phyloP scores from a whole-genome alignment of 2,797 vertebrate genomes.

The Intellagama lesueurii region DNA sequence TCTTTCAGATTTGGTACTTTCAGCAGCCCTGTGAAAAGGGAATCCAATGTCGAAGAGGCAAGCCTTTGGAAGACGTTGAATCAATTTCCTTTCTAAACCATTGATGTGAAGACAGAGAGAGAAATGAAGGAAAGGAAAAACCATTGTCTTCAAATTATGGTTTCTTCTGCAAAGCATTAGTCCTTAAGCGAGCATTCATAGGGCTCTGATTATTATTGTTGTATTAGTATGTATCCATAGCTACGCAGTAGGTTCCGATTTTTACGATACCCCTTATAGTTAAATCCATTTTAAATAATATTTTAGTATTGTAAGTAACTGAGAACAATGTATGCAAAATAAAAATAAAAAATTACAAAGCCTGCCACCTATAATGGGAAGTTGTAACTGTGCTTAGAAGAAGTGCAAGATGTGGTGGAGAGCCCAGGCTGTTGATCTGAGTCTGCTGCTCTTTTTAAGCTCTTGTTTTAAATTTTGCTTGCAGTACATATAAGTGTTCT shows the following conservation, averaged over 20 bases:
- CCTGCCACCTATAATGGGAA: fast-evolving
- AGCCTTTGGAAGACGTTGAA: conserved; percentile 52
- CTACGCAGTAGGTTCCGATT: conserved; percentile 19
- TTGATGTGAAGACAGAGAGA: conserved; percentile 28
- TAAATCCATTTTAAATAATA: conserved; percentile 39
- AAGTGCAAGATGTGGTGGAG: too few species aligned
- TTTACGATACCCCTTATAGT: conserved; percentile 8
- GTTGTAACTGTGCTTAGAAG: too few species aligned
- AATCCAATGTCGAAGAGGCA: conserved; percentile 54
- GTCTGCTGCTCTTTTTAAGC: too few species aligned
- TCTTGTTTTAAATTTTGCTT: too few species aligned
- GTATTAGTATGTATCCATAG: conserved; percentile 23
- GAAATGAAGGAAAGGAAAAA: conserved; percentile 30
- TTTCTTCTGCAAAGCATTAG: conserved; percentile 30
- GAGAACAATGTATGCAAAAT: conserved; percentile 61
- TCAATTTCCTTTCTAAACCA: conserved; percentile 45
- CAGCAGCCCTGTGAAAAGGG: conserved; percentile 7
- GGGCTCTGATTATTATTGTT: conserved; percentile 16
- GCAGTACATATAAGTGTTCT: too few species aligned
- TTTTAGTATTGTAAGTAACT: neutral
- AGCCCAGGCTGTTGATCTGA: too few species aligned
- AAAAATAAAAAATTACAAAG: conserved; percentile 56
- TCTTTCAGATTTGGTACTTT: conserved; percentile 69
- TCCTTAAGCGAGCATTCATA: conserved; percentile 20
- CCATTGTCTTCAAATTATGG: conserved; percentile 20